Evolutionary conservation across 2,113 vertebrate species (phyloP).

Genomic region (Reinhardtius hippoglossoides): DNA sequence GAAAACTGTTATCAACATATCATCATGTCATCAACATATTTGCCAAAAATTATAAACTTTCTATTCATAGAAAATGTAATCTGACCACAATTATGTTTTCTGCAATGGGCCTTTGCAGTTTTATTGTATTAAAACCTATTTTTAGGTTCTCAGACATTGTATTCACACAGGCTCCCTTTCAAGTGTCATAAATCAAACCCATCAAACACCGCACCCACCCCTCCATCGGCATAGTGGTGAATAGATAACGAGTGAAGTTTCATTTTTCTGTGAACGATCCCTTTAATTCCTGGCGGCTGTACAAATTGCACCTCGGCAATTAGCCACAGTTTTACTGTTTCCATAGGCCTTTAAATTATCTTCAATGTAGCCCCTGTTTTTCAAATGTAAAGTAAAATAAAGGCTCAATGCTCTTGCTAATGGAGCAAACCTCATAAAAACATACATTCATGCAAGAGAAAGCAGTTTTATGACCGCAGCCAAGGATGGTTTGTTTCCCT

Average conservation of each 20-base stretch:
- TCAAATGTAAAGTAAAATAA: slow-evolving; percentile 12
- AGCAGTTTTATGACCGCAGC: slow-evolving; percentile 16
- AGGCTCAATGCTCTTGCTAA: slow-evolving; percentile 6
- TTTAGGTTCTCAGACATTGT: slow-evolving; percentile 3
- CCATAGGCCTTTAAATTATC: not conserved
- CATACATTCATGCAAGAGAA: slow-evolving; percentile 9
- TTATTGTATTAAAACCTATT: not conserved
- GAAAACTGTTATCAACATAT: too few relatives aligned
- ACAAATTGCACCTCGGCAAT: not conserved
- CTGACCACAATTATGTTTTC: too few relatives aligned
- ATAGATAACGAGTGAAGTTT: not conserved
- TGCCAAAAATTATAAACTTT: too few relatives aligned
- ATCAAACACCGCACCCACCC: slow-evolving; percentile 15
- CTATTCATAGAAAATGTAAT: too few relatives aligned
- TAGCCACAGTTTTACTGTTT: not conserved
- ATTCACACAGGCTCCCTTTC: slow-evolving; percentile 11
- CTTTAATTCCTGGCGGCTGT: not conserved
- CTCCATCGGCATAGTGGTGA: slow-evolving; percentile 27
- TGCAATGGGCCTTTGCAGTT: not conserved
- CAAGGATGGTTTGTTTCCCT: slow-evolving; percentile 45
- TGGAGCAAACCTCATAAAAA: slow-evolving; percentile 14
- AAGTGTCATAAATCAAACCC: slow-evolving; percentile 22
- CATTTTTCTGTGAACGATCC: not conserved
- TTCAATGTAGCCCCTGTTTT: not conserved
- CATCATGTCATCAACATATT: too few relatives aligned